phyloP scores from a whole-genome alignment of 2,888 invertebrate genomes.

The Alsophila aescularia region DNA sequence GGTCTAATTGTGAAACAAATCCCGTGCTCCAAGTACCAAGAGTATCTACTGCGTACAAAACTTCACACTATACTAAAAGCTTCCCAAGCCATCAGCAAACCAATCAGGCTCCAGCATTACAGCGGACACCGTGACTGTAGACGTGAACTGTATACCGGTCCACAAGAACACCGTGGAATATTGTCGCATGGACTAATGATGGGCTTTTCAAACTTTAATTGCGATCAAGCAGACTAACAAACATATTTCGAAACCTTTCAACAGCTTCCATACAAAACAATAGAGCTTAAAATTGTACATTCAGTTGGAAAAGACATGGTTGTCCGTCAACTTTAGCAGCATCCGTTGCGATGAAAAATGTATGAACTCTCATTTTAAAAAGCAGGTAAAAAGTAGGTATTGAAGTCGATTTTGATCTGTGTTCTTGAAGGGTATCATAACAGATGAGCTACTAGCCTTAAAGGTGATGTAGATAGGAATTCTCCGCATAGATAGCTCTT shows the following conservation, averaged over 20 bases:
- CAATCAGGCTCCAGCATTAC: conserved; percentile 69
- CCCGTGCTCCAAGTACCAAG: too few relatives aligned
- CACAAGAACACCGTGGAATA: conserved; percentile 82
- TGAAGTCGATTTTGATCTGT: conserved; percentile 75
- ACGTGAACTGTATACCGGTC: conserved; percentile 24
- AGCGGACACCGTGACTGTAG: conserved; percentile 23
- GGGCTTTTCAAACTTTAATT: conserved; percentile 81
- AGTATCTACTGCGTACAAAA: too few relatives aligned
- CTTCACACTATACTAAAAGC: neutral
- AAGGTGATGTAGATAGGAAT: conserved; percentile 27
- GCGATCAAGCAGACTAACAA: conserved; percentile 70
- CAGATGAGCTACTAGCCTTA: conserved; percentile 45
- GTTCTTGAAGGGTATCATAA: conserved; percentile 71
- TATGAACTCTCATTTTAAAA: conserved; percentile 74
- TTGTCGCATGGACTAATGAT: conserved; percentile 81
- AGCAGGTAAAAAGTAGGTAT: conserved; percentile 67
- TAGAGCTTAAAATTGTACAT: conserved; percentile 41
- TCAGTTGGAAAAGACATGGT: conserved; percentile 30
- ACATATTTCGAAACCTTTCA: conserved; percentile 35
- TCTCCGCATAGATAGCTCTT: conserved; percentile 1
- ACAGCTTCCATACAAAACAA: conserved; percentile 7
- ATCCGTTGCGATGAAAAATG: conserved; percentile 76
- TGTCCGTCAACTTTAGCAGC: conserved; percentile 55
- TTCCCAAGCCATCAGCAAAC: conserved; percentile 64
- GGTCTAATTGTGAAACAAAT: too few relatives aligned